Evolutionary conservation across 2,797 vertebrate species (phyloP).

Genomic region (Gallinago nigripennis): DNA sequence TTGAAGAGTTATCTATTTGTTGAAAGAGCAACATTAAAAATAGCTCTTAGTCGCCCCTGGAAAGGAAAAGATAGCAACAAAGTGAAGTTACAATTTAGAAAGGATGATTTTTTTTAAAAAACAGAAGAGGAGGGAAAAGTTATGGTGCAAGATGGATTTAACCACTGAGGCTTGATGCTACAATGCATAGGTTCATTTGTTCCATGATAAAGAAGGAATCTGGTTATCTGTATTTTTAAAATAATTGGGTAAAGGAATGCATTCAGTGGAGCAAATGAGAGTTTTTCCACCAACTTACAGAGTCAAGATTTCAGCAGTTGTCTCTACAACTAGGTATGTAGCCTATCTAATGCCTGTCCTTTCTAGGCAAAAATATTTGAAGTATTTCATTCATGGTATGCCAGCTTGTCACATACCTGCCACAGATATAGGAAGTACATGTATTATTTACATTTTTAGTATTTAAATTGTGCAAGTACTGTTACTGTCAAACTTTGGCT

Average conservation of each 20-base stretch:
- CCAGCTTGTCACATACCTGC: neutral
- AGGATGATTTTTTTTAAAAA: neutral
- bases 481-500: neutral
- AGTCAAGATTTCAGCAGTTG: neutral
- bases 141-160: neutral
- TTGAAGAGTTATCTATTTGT: neutral
- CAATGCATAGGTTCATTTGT: neutral
- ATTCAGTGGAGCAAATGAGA: neutral
- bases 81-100: neutral
- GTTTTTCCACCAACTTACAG: neutral
- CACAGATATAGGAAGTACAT: neutral
- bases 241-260: neutral
- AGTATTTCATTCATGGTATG: neutral
- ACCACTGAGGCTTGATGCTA: neutral
- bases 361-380: neutral
- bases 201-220: neutral
- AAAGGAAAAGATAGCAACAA: neutral
- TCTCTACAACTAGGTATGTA: neutral
- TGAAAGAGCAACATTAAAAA: neutral
- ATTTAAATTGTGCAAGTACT: neutral
- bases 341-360: neutral
- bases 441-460: constrained; percentile 23
- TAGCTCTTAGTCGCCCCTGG: neutral
- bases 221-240: neutral
- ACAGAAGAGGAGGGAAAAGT: neutral